Base-by-base conservation (phyloP, 1,140 invertebrate species). In the Coelopa frigida region DNA sequence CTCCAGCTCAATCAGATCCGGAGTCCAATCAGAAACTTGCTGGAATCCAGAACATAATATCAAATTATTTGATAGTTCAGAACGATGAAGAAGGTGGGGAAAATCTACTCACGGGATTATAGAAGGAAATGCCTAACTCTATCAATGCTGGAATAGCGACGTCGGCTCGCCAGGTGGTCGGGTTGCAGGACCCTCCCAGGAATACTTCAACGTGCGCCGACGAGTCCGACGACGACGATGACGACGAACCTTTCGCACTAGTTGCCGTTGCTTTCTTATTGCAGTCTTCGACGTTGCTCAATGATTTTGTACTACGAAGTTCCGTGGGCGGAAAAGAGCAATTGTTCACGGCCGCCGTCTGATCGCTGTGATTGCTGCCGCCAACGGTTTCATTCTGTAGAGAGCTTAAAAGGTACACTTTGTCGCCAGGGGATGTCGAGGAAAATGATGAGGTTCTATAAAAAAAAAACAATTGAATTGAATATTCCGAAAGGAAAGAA, bases 141-240 rank as follows among this genome's bases (percentile, higher is more conserved):
- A 94, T 87, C 32, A 98, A 79, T 57, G 85, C 83, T 51, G 94
- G 94, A 69, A 98, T 96, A 40, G 93, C 94, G 57, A 87, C 82
- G 66, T 97, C 91, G 51, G 82, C 78, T 60, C 93, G 79, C 94
- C 94, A 96, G 11, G 90, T 94, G 24, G 94, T 97, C 18, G 94
- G 94, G 78, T 97, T 97, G 72, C 94, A 98, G 11, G 93, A 96
- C 23, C 94, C 94, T 48, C 94, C 94, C 55, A 98, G 78, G 74
- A 98, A 98, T 59, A 98, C 92, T 78, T 94, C 85, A 5, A 67
- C 63, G 3, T 58, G 66, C 26, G 44, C 37, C 6, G 43, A 43
- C 7, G 44, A 37, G n/a, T 46, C 24, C 3, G 39, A 17, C 2
- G 23, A 14, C 3, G 14, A 7, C n/a, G 39, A 26, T 14, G 4